These are phyloP conservation scores for Smutsia gigantea DNA, from an alignment of 2,797 vertebrate species.

Conservation along the genomic window DNA sequence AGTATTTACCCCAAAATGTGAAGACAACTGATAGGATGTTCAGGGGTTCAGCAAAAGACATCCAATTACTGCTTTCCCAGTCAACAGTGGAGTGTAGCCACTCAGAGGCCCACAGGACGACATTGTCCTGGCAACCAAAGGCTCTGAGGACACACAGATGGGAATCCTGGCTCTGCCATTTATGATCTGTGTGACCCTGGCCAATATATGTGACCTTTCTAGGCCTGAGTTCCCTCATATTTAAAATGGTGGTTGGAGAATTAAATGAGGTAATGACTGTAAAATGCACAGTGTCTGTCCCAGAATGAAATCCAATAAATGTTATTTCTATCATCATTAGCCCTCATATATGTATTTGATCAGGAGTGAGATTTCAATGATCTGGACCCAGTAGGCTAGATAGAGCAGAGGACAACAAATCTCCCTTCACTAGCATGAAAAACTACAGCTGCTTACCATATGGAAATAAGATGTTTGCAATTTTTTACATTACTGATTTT, in stretches of 20 bases:
- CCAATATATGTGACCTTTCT: neutral
- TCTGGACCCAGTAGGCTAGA: neutral
- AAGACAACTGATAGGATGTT: neutral
- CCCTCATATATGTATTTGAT: neutral
- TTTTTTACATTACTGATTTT: slow-evolving; percentile 37
- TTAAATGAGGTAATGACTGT: neutral
- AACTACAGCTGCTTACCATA: slow-evolving; percentile 62
- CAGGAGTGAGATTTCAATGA: neutral
- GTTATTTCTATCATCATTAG: neutral
- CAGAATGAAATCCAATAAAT: slow-evolving; percentile 4
- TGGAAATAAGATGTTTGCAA: slow-evolving; percentile 64
- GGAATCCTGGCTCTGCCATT: neutral
- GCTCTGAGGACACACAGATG: neutral
- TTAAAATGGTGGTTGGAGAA: slow-evolving; percentile 33
- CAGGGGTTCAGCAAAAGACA: neutral
- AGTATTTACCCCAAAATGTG: neutral
- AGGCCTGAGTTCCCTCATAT: neutral
- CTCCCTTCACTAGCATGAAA: neutral
- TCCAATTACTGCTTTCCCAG: neutral
- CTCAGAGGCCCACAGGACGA: neutral
- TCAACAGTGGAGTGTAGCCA: neutral
- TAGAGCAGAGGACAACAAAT: neutral
- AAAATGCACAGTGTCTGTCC: neutral
- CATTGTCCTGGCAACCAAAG: neutral
- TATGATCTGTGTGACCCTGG: neutral